These are phyloP conservation scores for Triplophysa dalaica DNA, from an alignment of 2,113 vertebrate species.

Conservation along the genomic window DNA sequence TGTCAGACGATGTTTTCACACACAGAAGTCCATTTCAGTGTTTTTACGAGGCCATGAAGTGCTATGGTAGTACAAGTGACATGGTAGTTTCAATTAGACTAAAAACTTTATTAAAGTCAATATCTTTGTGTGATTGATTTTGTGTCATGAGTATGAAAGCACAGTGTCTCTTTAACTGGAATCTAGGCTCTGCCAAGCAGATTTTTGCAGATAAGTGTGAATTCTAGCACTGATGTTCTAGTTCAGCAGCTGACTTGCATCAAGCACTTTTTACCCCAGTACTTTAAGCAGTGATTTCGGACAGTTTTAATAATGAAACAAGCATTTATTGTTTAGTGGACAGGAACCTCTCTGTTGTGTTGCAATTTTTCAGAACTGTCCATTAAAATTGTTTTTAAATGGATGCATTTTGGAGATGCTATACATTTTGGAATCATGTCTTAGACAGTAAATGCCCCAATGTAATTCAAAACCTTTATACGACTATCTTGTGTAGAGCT, in stretches of 20 bases:
- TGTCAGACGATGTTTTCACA: not conserved
- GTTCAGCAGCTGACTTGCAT: slow-evolving; percentile 31
- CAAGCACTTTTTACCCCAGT: not conserved
- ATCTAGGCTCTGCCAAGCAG: slow-evolving; percentile 27
- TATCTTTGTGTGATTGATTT: not conserved
- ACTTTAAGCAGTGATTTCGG: not conserved
- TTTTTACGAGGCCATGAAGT: not conserved
- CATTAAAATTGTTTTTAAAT: too few relatives aligned
- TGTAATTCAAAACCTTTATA: too few relatives aligned
- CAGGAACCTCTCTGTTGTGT: not conserved
- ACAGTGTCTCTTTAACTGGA: slow-evolving; percentile 36
- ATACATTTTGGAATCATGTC: too few relatives aligned
- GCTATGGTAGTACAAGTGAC: not conserved
- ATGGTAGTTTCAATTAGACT: too few relatives aligned
- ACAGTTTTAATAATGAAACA: not conserved
- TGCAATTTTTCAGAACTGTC: too few relatives aligned
- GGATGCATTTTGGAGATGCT: too few relatives aligned
- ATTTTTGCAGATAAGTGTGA: slow-evolving; percentile 60
- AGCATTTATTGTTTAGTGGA: not conserved
- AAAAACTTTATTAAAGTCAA: not conserved
- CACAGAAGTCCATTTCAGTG: not conserved
- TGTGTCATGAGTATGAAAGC: not conserved
- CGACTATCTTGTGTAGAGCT: too few relatives aligned
- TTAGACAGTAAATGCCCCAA: too few relatives aligned
- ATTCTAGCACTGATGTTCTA: slow-evolving; percentile 64